A percentile compares a stretch with the other conserved stretches of the same genome.
Evolutionary conservation across 1,140 invertebrate genomes (phyloP).

Genomic region (Lepidurus packardi): DNA sequence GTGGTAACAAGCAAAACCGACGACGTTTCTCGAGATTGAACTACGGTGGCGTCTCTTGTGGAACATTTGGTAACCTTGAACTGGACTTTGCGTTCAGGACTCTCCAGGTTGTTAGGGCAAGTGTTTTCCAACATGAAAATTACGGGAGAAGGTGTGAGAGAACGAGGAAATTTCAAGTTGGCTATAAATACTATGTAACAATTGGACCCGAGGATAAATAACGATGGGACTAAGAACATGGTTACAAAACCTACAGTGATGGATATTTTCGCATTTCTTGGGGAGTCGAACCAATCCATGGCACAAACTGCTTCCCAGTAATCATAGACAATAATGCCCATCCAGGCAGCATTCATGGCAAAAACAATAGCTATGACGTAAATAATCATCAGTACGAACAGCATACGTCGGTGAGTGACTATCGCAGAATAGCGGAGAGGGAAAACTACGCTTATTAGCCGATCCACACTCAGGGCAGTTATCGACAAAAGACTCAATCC

Average conservation of each 20-base stretch:
- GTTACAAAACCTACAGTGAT: constrained; percentile 43
- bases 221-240: constrained; percentile 43
- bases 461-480: constrained; percentile 47
- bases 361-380: constrained; percentile 30
- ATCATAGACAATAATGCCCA: constrained; percentile 44
- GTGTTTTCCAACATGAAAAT: background rate
- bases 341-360: constrained; percentile 39
- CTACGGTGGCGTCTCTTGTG: background rate
- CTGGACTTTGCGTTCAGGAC: background rate
- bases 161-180: background rate
- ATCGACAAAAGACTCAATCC: constrained; percentile 50
- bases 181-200: constrained; percentile 37
- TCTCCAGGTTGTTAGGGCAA: background rate
- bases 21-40: background rate
- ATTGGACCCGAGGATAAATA: constrained; percentile 41
- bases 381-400: constrained; percentile 21
- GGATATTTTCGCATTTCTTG: constrained; percentile 39
- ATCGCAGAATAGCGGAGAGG: constrained; percentile 40
- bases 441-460: constrained; percentile 41
- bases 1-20: no score
- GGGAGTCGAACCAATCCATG: constrained; percentile 43
- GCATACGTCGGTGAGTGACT: constrained; percentile 35
- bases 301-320: constrained; percentile 46
- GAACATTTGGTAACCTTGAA: background rate
- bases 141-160: background rate